Base-by-base conservation (phyloP, 2,888 invertebrate species). In the Caenorhabditis afra region DNA sequence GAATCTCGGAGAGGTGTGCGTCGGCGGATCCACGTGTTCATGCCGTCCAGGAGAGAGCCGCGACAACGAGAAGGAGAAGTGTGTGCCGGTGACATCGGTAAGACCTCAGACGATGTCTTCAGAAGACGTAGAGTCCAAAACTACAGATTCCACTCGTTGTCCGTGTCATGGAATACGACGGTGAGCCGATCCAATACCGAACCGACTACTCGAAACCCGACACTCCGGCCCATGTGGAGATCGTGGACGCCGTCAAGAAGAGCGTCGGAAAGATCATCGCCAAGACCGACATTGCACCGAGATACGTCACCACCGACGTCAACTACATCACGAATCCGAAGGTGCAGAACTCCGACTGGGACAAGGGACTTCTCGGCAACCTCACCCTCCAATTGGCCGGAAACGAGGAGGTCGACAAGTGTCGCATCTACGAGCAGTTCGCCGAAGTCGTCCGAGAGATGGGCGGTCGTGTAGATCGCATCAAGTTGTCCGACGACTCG, bases 281-380 rank as follows among this genome's bases (percentile, higher is more conserved):
- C 18, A 76, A 81, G 65, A 88, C 88, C 1, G 82, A 74, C 23
- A 58, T 82, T 53, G 84, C 83, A 12, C 86, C 84, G 18, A 59
- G 81, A 12, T 86, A 76, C 74, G 82, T 88, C 55, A 76, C 83
- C 39, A 85, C 85, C 12, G 86, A 87, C 58, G 84, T 87, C 67
- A 82, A 84, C 66, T 85, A 79, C 80, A 87, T 88, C 75, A 87
- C 87, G 8, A 85, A 87, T 55, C 88, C 88, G n/a, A 87, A 87
- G 74, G 82, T 84, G 14, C 73, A 81, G 57, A 85, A 87, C 77
- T 76, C 74, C 37, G 84, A 82, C 23, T 88, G 87, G 87, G 82
- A 88, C 65, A 62, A 83, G n/a, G 88, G 88, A 53, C 70, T 88
- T 8, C 78, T 87, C n/a, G 81, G 84, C 73, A 88, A 88, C 55